Percentiles rank a stretch among this genome's conserved stretches.
These are phyloP conservation scores for Pungitius pungitius DNA, from an alignment of 2,113 vertebrate species.

Conservation along the genomic window DNA sequence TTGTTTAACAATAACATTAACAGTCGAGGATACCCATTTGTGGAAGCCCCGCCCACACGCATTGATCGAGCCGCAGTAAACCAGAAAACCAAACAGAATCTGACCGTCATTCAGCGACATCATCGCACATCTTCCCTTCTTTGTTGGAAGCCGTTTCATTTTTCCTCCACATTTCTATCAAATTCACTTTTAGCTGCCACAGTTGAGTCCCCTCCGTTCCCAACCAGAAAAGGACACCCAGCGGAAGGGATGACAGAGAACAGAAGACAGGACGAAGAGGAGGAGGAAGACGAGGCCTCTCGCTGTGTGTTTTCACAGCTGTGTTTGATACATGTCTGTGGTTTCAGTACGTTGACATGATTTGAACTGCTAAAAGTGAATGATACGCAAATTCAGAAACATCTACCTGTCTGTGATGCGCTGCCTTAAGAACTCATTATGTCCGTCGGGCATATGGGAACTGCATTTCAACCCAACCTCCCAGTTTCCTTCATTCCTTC, in stretches of 20 bases:
- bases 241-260: constrained; percentile 35
- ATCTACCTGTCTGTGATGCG: constrained; percentile 75
- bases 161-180: constrained; percentile 19
- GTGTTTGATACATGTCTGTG: constrained; percentile 13
- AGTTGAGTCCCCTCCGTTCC: constrained; percentile 23
- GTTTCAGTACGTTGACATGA: background rate
- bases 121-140: constrained; percentile 19
- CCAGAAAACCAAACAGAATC: constrained; percentile 1
- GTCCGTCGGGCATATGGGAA: constrained; percentile 88
- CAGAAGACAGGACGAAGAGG: constrained; percentile 30
- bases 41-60: background rate
- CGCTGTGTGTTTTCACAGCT: constrained; percentile 75
- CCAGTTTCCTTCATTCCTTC: constrained; percentile 64
- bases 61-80: constrained; percentile 19
- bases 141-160: constrained; percentile 51
- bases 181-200: constrained; percentile 4
- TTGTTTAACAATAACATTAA: background rate
- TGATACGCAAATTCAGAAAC: background rate
- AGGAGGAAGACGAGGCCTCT: constrained; percentile 38
- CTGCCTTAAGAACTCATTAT: constrained; percentile 88
- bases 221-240: constrained; percentile 55
- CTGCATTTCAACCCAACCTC: constrained; percentile 83
- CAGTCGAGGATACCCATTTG: background rate
- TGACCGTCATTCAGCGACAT: constrained; percentile 26
- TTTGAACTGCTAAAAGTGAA: constrained; percentile 2